Evolutionary conservation across 2,797 vertebrate genomes (phyloP).

Genomic region (Acanthurus lineatus): DNA sequence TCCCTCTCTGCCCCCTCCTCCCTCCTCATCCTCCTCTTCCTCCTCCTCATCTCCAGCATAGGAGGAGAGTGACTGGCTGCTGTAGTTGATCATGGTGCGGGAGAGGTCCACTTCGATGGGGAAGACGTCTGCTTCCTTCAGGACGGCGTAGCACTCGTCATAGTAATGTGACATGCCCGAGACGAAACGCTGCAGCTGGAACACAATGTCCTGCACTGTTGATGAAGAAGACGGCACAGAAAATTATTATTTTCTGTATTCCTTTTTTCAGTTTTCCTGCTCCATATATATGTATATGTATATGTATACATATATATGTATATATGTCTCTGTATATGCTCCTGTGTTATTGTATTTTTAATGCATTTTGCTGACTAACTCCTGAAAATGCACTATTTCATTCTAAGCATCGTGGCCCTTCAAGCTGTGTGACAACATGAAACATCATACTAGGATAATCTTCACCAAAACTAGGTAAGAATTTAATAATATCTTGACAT

Average conservation of each 20-base stretch:
- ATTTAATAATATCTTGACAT: background rate
- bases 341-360: background rate
- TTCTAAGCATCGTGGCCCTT: background rate
- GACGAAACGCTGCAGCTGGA: slow-evolving; percentile 98
- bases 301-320: too few relatives aligned
- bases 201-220: slow-evolving; percentile 98
- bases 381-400: background rate
- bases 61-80: slow-evolving; percentile 86
- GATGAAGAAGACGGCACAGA: background rate
- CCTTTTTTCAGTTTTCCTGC: background rate
- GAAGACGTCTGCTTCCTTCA: slow-evolving; percentile 96
- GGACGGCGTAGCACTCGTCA: slow-evolving; percentile 93
- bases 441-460: background rate
- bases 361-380: background rate
- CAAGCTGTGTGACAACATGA: background rate
- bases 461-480: background rate
- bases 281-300: background rate
- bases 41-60: slow-evolving; percentile 87
- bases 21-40: slow-evolving; percentile 70
- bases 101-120: slow-evolving; percentile 99
- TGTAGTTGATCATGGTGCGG: slow-evolving; percentile 93
- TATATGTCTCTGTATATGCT: too few relatives aligned
- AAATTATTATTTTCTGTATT: background rate
- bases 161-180: slow-evolving; percentile 98
- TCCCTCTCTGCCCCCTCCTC: slow-evolving; percentile 43